Percentiles rank a stretch among this genome's conserved stretches.
phyloP scores from a whole-genome alignment of 2,797 vertebrate genomes.

The Alosa sapidissima region DNA sequence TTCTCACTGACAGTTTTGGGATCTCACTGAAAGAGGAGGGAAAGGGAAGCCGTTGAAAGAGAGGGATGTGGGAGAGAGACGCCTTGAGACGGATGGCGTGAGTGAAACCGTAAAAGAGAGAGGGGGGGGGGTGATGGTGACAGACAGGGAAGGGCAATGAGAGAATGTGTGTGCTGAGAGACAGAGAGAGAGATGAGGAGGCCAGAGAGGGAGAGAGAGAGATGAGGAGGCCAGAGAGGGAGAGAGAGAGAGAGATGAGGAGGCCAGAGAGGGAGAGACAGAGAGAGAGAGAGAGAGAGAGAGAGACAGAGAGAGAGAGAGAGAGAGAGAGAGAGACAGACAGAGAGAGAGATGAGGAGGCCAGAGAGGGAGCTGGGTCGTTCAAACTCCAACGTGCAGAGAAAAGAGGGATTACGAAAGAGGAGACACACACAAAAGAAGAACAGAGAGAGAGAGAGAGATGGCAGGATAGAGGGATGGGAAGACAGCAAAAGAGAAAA shows the following conservation, averaged over 20 bases:
- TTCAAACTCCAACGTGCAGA: neutral
- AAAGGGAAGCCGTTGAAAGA: neutral
- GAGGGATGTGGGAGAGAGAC: neutral
- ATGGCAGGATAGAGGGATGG: neutral
- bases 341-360: neutral
- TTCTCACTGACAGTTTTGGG: constrained; percentile 26
- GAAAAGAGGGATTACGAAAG: neutral
- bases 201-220: too few relatives aligned
- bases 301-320: neutral
- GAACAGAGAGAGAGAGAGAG: neutral
- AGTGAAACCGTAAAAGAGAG: neutral
- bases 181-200: neutral
- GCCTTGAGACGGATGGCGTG: neutral
- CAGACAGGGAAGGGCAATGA: neutral
- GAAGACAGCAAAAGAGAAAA: neutral
- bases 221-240: neutral
- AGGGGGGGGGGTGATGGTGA: neutral
- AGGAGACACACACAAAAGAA: neutral
- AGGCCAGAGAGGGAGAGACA: too few relatives aligned
- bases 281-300: too few relatives aligned
- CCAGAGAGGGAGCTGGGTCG: neutral
- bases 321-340: too few relatives aligned
- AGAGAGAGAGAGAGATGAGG: too few relatives aligned
- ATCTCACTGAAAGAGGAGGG: neutral
- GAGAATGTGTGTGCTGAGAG: too few relatives aligned